Base-by-base conservation (phyloP, 2,113 vertebrate genomes). In the Rhadina sibilatrix region DNA sequence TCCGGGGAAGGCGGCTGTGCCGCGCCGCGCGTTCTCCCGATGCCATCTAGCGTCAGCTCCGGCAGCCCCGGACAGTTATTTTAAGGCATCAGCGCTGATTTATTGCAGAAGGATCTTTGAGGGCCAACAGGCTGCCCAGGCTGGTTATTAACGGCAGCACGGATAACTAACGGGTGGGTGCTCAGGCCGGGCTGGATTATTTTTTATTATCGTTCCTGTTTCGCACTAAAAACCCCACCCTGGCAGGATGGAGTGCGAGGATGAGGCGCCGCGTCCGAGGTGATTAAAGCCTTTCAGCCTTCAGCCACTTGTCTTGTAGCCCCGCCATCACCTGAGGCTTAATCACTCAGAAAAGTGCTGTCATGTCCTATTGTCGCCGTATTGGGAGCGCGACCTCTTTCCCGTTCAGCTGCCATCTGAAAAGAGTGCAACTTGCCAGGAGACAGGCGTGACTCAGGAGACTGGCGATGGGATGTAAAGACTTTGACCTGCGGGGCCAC, bases 1-100 rank as follows among this genome's bases (percentile, higher is more conserved):
- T 97, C 79, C 44, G 37, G 60, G 50, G 68, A 49, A 56, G 77
- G 75, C 6, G 25, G 35, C n/a, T 10, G 46, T 2, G 5, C 60
- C 3, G 5, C 69, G 5, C n/a, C 3, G 5, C 6, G 9, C 12
- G 94, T 90, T 95, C 88, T 83, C 94, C 95, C 86, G 65, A 80
- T 96, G 97, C 96, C 97, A 97, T 92, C 97, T 97, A 95, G 94
- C 3, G 95, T 93, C 94, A 75, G 89, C 46, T 49, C 76, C 2
- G 1, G 6, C 50, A 0, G 87, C 35, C 64, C n/a, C 28, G 1
- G 63, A 6, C 33, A 3, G 47, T 33, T 46, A 4, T 40, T 68
- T 47, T 19, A n/a, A 64, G 88, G 30, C 54, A 75, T 80, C 88
- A 15, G 65, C 27, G 56, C 50, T 92, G 92, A 83, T 96, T 96